phyloP scores from a whole-genome alignment of 2,797 vertebrate species.

The Lepus oiostolus region DNA sequence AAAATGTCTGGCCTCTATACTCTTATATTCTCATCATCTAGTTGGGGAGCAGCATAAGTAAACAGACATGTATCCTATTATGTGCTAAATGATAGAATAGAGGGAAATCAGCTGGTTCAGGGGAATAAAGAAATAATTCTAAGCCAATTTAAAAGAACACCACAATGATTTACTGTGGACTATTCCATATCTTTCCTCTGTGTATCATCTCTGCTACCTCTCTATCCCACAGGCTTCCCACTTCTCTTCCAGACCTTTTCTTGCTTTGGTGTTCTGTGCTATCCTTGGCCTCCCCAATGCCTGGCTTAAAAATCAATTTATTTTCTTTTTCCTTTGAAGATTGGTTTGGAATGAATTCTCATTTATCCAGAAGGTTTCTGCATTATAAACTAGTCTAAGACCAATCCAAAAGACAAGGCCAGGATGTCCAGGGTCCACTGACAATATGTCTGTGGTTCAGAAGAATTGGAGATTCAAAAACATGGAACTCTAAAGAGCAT shows the following conservation, averaged over 20 bases:
- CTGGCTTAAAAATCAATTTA: background rate
- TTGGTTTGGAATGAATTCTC: constrained; percentile 32
- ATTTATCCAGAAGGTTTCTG: background rate
- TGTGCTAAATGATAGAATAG: background rate
- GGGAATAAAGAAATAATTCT: background rate
- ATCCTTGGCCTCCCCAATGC: background rate
- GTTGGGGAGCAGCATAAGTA: background rate
- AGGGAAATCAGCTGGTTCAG: background rate
- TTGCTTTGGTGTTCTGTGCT: background rate
- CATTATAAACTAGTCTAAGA: background rate
- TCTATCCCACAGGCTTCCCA: background rate
- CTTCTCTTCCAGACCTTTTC: background rate
- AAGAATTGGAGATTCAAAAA: background rate
- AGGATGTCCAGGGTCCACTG: background rate
- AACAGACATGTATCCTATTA: background rate
- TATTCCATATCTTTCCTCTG: background rate
- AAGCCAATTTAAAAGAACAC: constrained; percentile 2
- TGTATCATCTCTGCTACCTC: background rate
- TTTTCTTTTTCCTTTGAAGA: background rate
- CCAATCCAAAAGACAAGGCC: background rate
- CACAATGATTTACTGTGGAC: background rate
- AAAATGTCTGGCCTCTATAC: background rate
- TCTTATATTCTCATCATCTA: background rate
- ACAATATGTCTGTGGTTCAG: background rate
- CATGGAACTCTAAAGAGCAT: background rate